These are phyloP conservation scores for Pelecanoides urinatrix DNA, from an alignment of 2,113 vertebrate species.

Conservation along the genomic window DNA sequence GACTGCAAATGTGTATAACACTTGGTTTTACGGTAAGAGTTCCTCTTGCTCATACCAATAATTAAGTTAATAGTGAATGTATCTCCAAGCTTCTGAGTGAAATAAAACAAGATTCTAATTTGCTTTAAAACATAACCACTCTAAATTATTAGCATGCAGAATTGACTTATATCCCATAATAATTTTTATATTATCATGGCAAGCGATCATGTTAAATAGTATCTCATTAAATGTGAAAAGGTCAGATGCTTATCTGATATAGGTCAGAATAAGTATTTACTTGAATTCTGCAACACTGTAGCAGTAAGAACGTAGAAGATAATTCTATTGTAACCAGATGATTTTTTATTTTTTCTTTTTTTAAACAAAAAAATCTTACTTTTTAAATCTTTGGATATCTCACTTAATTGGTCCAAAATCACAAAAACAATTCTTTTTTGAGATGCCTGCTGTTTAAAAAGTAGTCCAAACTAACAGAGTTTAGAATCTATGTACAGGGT, in stretches of 20 bases:
- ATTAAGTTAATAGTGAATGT: not conserved
- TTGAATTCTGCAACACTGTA: not conserved
- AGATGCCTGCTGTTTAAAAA: not conserved
- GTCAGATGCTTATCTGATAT: not conserved
- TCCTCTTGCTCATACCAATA: not conserved
- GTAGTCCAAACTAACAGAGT: not conserved
- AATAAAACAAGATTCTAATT: not conserved
- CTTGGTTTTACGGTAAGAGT: not conserved
- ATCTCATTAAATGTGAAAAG: not conserved
- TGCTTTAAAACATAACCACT: not conserved
- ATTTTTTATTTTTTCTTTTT: not conserved
- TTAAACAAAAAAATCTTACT: not conserved
- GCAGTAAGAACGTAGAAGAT: not conserved
- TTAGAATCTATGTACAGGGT: not conserved
- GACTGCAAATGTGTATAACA: not conserved
- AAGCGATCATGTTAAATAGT: not conserved
- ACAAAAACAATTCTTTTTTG: not conserved
- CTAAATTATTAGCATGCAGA: not conserved
- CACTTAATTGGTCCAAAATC: accelerated
- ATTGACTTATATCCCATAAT: not conserved
- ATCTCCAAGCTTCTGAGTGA: not conserved
- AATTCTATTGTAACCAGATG: not conserved
- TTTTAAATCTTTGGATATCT: not conserved
- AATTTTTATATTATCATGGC: not conserved
- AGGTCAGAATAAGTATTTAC: not conserved